Conservation (phyloP, 2,888 invertebrate genomes). For the Gandaritis pyraliata region DNA sequence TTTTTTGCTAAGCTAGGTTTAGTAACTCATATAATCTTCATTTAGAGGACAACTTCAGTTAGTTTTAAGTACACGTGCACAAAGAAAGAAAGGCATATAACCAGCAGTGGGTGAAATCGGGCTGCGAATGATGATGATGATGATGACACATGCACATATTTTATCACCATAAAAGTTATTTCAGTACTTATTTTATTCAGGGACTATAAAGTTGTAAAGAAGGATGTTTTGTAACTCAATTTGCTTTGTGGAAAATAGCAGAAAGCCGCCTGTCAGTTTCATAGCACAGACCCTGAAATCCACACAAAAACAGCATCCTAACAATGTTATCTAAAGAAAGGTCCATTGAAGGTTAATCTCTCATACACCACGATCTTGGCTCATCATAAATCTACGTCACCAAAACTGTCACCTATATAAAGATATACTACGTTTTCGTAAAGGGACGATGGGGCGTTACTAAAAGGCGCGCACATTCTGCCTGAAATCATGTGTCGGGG, state of each 20-base stretch:
- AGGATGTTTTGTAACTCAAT: background rate
- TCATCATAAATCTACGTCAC: conserved; percentile 34
- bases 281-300: conserved; percentile 1
- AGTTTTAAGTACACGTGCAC: no score
- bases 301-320: conserved; percentile 12
- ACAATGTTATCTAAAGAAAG: conserved; percentile 31
- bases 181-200: no score
- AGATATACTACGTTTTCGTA: conserved; percentile 34
- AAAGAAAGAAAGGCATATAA: no score
- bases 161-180: no score
- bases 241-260: background rate
- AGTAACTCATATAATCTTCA: no score
- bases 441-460: conserved; percentile 31
- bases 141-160: no score
- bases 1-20: no score
- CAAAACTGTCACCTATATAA: conserved; percentile 32
- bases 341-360: conserved; percentile 33
- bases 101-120: no score
- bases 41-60: no score
- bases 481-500: conserved; percentile 25
- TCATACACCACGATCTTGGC: conserved; percentile 28
- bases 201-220: background rate
- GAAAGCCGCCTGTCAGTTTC: conserved; percentile 2
- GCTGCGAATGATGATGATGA: no score
- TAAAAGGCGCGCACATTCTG: conserved; percentile 31